Percentiles rank a stretch among this genome's conserved stretches.
phyloP scores from a whole-genome alignment of 1,140 invertebrate species.

The Pteromalus puparum region DNA sequence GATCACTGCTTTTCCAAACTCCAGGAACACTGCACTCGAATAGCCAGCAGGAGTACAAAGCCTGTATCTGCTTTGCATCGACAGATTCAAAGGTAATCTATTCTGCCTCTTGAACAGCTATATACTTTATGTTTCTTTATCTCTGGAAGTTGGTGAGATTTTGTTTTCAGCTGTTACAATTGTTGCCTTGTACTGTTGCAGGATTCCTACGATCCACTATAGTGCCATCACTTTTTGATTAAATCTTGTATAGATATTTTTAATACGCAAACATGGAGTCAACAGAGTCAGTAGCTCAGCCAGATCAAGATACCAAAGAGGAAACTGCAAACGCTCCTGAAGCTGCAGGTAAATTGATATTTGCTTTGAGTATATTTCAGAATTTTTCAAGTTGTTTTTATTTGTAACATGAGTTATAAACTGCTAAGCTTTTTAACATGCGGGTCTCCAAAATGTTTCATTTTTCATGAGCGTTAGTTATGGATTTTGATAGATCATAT shows the following conservation, averaged over 20 bases:
- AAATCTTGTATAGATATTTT: conserved; percentile 1
- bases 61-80: neutral
- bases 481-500: neutral
- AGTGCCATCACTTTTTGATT: conserved; percentile 31
- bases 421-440: no score
- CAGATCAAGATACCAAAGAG: conserved; percentile 46
- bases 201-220: neutral
- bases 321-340: conserved; percentile 5
- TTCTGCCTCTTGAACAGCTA: neutral
- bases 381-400: neutral
- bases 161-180: neutral
- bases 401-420: no score
- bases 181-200: neutral
- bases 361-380: neutral
- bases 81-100: neutral
- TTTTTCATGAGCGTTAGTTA: neutral
- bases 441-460: neutral
- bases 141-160: neutral
- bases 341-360: conserved; percentile 17
- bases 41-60: neutral
- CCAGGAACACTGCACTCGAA: neutral
- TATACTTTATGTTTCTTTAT: neutral
- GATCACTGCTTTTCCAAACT: neutral
- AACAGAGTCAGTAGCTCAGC: neutral
- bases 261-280: conserved; percentile 39